phyloP scores from a whole-genome alignment of 2,888 invertebrate species.

The Embidobia sp. region DNA sequence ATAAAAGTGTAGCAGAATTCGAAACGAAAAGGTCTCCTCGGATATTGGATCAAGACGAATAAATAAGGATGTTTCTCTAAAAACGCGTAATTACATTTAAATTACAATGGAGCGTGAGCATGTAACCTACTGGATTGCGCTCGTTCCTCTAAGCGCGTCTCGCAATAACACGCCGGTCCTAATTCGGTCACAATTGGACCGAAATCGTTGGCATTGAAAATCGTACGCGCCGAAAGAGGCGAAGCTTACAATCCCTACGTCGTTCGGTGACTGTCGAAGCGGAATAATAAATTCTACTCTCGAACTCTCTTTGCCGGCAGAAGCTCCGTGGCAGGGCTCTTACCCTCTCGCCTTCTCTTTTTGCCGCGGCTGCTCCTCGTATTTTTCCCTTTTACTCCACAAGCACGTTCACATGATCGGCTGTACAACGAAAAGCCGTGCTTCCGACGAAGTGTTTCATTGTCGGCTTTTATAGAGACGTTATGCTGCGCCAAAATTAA shows the following conservation, averaged over 20 bases:
- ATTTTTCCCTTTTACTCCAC: slow-evolving; percentile 36
- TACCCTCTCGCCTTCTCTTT: slow-evolving; percentile 36
- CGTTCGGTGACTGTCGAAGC: slow-evolving; percentile 60
- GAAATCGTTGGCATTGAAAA: slow-evolving; percentile 62
- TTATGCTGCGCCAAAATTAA: slow-evolving; percentile 33
- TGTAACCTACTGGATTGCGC: too few species aligned
- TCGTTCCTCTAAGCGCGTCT: slow-evolving; percentile 7
- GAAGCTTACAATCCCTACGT: slow-evolving; percentile 55
- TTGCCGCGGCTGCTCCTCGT: slow-evolving; percentile 19
- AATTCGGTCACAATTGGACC: slow-evolving; percentile 66
- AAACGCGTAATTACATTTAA: too few species aligned
- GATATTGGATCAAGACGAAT: too few species aligned
- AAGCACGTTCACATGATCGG: slow-evolving; percentile 58
- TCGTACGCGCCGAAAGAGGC: slow-evolving; percentile 39
- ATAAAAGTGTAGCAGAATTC: too few species aligned
- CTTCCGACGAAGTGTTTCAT: slow-evolving; percentile 51
- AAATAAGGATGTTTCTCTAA: too few species aligned
- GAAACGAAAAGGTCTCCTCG: too few species aligned
- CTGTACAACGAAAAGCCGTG: slow-evolving; percentile 48
- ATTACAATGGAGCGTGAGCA: too few species aligned
- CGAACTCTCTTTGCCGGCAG: slow-evolving; percentile 46
- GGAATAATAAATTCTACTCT: slow-evolving; percentile 66
- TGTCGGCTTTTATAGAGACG: slow-evolving; percentile 44
- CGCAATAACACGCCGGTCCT: slow-evolving; percentile 67
- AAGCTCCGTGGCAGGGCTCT: slow-evolving; percentile 43